A percentile compares a stretch with the other conserved stretches of the same genome.
These are phyloP conservation scores for Dioctria rufipes DNA, from an alignment of 2,888 invertebrate species.

Conservation along the genomic window DNA sequence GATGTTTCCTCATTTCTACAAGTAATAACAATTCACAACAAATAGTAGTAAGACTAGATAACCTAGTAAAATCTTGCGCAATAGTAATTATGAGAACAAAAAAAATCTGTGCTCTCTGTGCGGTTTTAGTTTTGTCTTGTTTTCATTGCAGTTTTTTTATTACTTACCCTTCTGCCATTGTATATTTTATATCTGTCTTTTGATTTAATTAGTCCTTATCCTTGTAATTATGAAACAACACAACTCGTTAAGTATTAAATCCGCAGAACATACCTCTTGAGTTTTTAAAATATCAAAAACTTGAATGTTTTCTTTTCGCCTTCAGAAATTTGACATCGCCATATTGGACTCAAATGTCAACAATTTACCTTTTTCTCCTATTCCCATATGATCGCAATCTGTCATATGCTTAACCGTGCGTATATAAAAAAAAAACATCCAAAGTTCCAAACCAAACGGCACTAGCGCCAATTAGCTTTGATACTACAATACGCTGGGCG, in stretches of 20 bases:
- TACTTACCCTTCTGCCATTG: constrained; percentile 55
- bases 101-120: background rate
- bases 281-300: constrained; percentile 19
- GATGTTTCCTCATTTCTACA: constrained; percentile 15
- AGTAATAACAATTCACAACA: background rate
- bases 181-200: background rate
- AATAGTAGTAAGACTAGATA: background rate
- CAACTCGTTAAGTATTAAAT: too few species aligned
- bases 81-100: constrained; percentile 1
- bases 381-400: constrained; percentile 9
- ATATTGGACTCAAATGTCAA: constrained; percentile 56
- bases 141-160: background rate
- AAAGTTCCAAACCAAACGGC: too few species aligned
- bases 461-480: too few species aligned
- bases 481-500: too few species aligned
- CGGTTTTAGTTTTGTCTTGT: background rate
- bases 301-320: constrained; percentile 48
- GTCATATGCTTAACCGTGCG: background rate
- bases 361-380: background rate
- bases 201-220: too few species aligned
- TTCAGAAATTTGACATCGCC: constrained; percentile 56
- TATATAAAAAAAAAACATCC: background rate
- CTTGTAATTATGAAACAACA: too few species aligned
- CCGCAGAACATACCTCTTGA: constrained; percentile 10
- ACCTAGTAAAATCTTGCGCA: background rate